Evolutionary conservation across 2,113 vertebrate species (phyloP).

Genomic region (Geothlypis trichas): DNA sequence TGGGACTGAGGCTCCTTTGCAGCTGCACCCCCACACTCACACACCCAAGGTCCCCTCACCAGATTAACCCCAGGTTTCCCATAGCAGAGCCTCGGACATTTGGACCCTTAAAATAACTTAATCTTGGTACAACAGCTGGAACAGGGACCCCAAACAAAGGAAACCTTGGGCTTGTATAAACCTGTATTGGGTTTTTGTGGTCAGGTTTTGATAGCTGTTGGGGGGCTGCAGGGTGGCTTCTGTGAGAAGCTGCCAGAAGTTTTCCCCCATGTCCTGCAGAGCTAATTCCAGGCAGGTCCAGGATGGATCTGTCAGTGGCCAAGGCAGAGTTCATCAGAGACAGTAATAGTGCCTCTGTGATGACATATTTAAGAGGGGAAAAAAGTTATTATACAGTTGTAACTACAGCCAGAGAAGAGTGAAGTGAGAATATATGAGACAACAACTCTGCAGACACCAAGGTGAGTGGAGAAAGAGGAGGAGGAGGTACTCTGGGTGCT

Average conservation of each 20-base stretch:
- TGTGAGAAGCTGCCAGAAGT: not conserved
- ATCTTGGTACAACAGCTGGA: not conserved
- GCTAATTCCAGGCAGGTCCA: not conserved
- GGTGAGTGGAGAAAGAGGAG: not conserved
- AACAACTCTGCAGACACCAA: not conserved
- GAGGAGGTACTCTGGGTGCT: not conserved
- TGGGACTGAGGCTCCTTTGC: not conserved
- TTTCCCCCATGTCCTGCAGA: not conserved
- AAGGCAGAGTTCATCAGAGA: not conserved
- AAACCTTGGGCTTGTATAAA: not conserved
- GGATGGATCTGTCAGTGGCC: not conserved
- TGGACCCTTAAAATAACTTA: not conserved
- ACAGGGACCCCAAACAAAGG: not conserved
- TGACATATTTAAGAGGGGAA: not conserved
- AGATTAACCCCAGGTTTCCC: not conserved
- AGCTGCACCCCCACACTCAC: not conserved
- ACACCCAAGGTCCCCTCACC: not conserved
- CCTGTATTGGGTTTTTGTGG: not conserved
- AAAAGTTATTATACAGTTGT: not conserved
- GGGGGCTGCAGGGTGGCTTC: not conserved
- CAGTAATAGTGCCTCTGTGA: too few species aligned
- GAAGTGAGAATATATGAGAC: not conserved
- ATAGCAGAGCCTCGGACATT: not conserved
- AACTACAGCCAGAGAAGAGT: not conserved
- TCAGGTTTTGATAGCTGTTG: not conserved